These are phyloP conservation scores for Neomonachus schauinslandi DNA, from an alignment of 2,113 vertebrate species.

Conservation along the genomic window DNA sequence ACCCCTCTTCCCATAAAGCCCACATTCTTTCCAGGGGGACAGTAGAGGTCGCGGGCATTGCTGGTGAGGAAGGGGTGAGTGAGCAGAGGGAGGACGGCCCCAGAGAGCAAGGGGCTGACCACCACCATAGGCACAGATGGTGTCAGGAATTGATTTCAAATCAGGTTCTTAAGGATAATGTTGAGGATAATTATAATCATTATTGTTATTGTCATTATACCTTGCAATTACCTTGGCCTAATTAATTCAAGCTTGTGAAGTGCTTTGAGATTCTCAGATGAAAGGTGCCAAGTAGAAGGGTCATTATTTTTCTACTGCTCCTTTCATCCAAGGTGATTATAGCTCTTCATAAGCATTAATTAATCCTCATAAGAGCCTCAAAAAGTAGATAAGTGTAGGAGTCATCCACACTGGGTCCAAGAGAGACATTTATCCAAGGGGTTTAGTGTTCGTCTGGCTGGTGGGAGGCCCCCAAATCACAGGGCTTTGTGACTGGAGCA, in stretches of 20 bases:
- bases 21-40: neutral
- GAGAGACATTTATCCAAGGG: conserved; percentile 53
- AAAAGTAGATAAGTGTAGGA: conserved; percentile 74
- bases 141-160: conserved; percentile 75
- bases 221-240: conserved; percentile 78
- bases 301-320: conserved; percentile 58
- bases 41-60: neutral
- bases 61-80: neutral
- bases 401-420: conserved; percentile 56
- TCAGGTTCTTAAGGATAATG: conserved; percentile 69
- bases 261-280: conserved; percentile 80
- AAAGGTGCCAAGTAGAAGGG: conserved; percentile 74
- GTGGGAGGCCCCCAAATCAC: conserved; percentile 47
- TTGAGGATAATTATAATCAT: conserved; percentile 73
- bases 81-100: accelerated
- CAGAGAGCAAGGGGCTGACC: neutral
- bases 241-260: conserved; percentile 78
- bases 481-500: neutral
- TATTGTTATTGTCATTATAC: conserved; percentile 69
- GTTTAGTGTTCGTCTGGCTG: neutral
- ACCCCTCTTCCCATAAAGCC: neutral
- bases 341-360: conserved; percentile 75
- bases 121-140: neutral
- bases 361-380: conserved; percentile 72
- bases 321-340: conserved; percentile 81